Evolutionary conservation across 2,113 vertebrate species (phyloP).

Genomic region (Phylloscopus trochilus): DNA sequence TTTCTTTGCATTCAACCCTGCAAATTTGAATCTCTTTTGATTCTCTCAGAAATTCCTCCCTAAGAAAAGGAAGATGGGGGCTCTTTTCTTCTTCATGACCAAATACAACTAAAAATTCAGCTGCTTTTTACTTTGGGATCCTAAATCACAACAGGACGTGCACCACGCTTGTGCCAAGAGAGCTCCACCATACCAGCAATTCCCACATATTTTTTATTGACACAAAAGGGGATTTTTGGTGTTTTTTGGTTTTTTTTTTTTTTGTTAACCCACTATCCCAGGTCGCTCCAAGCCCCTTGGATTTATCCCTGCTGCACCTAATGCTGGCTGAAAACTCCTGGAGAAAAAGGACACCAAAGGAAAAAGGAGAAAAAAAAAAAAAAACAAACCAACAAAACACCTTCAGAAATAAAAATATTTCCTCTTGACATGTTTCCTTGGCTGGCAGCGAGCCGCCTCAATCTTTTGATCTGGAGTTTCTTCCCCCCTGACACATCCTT

Average conservation of each 20-base stretch:
- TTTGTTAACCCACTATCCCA: neutral
- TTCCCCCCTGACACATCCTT: neutral
- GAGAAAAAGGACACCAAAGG: neutral
- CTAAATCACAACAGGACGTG: neutral
- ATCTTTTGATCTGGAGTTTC: constrained; percentile 29
- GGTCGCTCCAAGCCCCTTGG: accelerated
- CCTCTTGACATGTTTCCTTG: neutral
- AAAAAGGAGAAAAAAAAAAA: neutral
- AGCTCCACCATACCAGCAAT: neutral
- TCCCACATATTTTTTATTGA: neutral
- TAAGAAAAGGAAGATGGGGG: neutral
- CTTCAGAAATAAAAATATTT: neutral
- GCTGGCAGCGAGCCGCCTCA: neutral
- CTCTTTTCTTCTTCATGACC: neutral
- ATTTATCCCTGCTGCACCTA: neutral
- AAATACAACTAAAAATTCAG: neutral
- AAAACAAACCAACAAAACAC: neutral
- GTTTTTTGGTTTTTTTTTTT: too few relatives aligned
- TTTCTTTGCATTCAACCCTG: neutral
- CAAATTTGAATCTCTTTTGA: neutral
- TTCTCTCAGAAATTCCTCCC: neutral
- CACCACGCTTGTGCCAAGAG: neutral
- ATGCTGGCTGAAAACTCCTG: neutral
- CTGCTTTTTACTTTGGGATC: neutral
- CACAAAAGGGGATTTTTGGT: neutral